Base-by-base conservation (phyloP, 2,888 invertebrate species). In the Tethea ocularis region DNA sequence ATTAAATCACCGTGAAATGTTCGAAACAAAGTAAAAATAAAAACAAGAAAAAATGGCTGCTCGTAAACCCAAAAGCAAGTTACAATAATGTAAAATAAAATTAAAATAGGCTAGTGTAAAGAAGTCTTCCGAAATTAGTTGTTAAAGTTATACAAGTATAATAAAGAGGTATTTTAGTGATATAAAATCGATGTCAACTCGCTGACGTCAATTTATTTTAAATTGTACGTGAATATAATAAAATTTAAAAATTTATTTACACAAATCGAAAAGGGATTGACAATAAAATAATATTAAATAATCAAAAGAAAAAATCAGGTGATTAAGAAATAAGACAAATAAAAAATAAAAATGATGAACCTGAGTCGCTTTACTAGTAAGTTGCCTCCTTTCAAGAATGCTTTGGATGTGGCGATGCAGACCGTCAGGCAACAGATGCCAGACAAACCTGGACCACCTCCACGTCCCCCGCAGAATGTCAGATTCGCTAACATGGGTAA, bases 351-450 rank as follows among this genome's bases (percentile, higher is more conserved):
- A 57, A 91, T 87, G 87, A 82, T 89, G 58, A 89, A 92, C 64
- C 68, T 93, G 61, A 94, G 95, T 41, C 94, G 94, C 63, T 94
- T 95, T 10, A 54, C 54, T 15, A 54, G 54, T 71, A 94, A 94
- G 77, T 82, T 97, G 74, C 96, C 97, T 55, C 96, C 97, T 41
- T 78, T 97, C 65, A 95, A 95, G 81, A 97, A 97, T 82, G 95
- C 96, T 51, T 82, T 97, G 78, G 96, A 96, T 82, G 97, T 97
- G 67, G 96, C 97, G 24, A 95, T 96, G 95, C 97, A 97, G 87
- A 96, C 97, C 22, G 94, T 97, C 55, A 94, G 96, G 74, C 96
- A 97, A 81, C 94, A 95, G 77, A 95, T 97, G 80, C 97, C 97
- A 57, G 95, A 95, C 51, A 95, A 95, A 75, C 82, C 90, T 10